A percentile compares a stretch with the other conserved stretches of the same genome.
phyloP scores from a whole-genome alignment of 2,797 vertebrate species.

The Aldrovandia affinis region DNA sequence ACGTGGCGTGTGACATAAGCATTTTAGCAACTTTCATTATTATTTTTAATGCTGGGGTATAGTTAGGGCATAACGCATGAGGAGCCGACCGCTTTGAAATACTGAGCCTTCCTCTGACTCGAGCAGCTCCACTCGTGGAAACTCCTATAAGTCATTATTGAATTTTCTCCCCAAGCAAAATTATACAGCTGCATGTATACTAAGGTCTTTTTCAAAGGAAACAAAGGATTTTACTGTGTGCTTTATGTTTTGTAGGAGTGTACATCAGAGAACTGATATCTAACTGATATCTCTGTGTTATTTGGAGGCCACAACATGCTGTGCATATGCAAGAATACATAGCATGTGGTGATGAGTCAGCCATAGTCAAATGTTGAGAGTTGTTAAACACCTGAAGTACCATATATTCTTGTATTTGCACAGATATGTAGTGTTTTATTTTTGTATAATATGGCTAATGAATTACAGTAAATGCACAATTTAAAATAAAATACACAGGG shows the following conservation, averaged over 20 bases:
- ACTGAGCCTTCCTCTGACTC: neutral
- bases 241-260: neutral
- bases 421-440: no score
- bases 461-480: no score
- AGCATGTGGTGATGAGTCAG: no score
- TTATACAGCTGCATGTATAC: neutral
- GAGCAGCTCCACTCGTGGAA: neutral
- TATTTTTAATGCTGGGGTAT: slow-evolving; percentile 1
- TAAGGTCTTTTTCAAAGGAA: neutral
- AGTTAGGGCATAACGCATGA: neutral
- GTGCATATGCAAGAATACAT: no score
- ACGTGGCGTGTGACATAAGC: no score
- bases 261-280: neutral
- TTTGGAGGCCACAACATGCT: neutral
- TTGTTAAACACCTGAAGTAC: neutral
- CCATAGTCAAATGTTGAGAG: no score
- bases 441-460: no score
- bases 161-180: neutral
- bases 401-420: neutral
- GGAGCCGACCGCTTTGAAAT: neutral
- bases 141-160: slow-evolving; percentile 7
- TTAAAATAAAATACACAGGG: no score
- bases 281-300: neutral
- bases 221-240: neutral
- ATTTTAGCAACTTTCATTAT: neutral